These are phyloP conservation scores for Trogon surrucura DNA, from an alignment of 2,113 vertebrate species.

Conservation along the genomic window DNA sequence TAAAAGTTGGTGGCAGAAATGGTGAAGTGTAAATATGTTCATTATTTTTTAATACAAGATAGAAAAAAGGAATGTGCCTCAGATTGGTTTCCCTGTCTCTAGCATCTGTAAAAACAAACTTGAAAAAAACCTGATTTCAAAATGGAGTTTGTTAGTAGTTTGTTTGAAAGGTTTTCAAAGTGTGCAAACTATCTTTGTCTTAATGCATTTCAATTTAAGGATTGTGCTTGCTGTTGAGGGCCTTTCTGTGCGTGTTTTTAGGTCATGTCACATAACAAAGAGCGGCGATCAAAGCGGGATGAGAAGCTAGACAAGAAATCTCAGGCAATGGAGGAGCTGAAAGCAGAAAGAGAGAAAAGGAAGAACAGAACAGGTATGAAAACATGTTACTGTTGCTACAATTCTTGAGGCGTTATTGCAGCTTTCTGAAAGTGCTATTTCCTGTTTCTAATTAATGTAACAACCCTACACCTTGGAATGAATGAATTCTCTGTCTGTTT, in stretches of 20 bases:
- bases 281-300: slow-evolving; percentile 93
- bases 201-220: background rate
- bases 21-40: background rate
- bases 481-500: background rate
- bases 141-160: background rate
- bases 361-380: slow-evolving; percentile 94
- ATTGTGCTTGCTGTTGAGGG: background rate
- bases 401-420: background rate
- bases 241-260: slow-evolving; percentile 49
- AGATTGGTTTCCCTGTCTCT: background rate
- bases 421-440: background rate
- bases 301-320: slow-evolving; percentile 99
- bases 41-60: background rate
- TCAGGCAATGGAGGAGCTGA: slow-evolving; percentile 98
- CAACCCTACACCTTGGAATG: background rate
- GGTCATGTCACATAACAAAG: slow-evolving; percentile 99
- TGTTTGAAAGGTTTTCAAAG: background rate
- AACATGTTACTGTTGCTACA: background rate
- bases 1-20: background rate
- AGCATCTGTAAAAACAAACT: background rate
- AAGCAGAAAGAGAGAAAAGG: slow-evolving; percentile 96
- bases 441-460: background rate
- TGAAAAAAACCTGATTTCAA: background rate
- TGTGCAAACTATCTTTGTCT: background rate
- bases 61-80: background rate